Conservation (phyloP, 2,888 invertebrate genomes). For the Troides helena region DNA sequence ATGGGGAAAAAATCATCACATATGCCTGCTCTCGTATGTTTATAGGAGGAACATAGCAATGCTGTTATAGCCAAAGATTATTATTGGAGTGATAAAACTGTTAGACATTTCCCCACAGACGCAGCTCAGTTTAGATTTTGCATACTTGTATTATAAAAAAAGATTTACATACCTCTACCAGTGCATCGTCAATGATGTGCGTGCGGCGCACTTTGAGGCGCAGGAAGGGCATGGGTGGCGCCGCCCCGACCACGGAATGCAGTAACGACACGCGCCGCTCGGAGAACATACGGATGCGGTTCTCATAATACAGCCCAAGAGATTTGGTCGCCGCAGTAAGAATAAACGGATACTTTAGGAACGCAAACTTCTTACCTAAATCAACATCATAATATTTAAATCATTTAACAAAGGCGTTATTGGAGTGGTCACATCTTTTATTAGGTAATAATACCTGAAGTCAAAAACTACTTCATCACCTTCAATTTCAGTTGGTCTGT, state of each 20-base stretch:
- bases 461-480: too few relatives aligned
- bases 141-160: slow-evolving; percentile 19
- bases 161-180: slow-evolving; percentile 86
- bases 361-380: slow-evolving; percentile 87
- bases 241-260: slow-evolving; percentile 90
- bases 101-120: too few relatives aligned
- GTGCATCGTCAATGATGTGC: slow-evolving; percentile 94
- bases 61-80: too few relatives aligned
- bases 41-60: too few relatives aligned
- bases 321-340: slow-evolving; percentile 95
- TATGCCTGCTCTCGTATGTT: too few relatives aligned
- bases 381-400: not conserved
- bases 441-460: not conserved
- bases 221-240: slow-evolving; percentile 91
- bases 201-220: slow-evolving; percentile 90
- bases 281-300: slow-evolving; percentile 96
- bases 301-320: slow-evolving; percentile 95
- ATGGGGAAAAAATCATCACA: too few relatives aligned
- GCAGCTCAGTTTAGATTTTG: too few relatives aligned
- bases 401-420: not conserved
- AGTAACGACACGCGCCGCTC: slow-evolving; percentile 92
- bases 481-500: too few relatives aligned
- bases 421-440: not conserved
- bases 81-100: too few relatives aligned
- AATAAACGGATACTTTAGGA: slow-evolving; percentile 94